Base-by-base conservation (phyloP, 1,140 invertebrate species). In the Ridgeia piscesae region DNA sequence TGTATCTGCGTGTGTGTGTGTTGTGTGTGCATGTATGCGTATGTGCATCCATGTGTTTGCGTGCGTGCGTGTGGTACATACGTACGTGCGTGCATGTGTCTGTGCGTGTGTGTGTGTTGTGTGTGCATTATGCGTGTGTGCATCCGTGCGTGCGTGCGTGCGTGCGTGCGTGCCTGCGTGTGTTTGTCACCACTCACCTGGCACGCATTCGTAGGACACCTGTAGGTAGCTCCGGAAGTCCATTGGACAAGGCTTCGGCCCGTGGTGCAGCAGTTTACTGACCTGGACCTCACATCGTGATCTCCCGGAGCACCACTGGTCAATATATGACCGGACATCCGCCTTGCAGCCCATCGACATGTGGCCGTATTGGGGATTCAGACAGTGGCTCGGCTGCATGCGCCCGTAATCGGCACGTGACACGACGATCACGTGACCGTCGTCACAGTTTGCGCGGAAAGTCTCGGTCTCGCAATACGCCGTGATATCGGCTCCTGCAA, bases 191-290 rank as follows among this genome's bases (percentile, higher is more conserved):
- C 58, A 77, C 58, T 48, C 33, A 92, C 92, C 92, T 77, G 91
- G 91, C 33, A 93, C 89, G 58, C 92, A 93, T n/a, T 33, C 34
- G 89, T 89, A 93, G 33, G 88, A 42, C 50, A 91, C 92, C 35
- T 93, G 42, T 31, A 93, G 21, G 48, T 93, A 93, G 33, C 91
- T 92, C 27, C 89, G 58, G 91, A 92, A 92, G 91, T 93, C 92
- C 17, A 17, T 33, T 27, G 92, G 92, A 88, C 92, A 93, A 0
- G 92, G 92, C 48, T 92, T 92, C 8, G 89, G 48, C 21, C 89
- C 42, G 33, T 91, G 34, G 27, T 91, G 91, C 48, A 42, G 27
- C n/a, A 50, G 91, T 33, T 77, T 89, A 33, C 91, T 58, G 88
- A 93, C 91, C 92, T 77, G 89, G 33, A 92, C 35, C 34, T 90